These are phyloP conservation scores for Pteropus alecto DNA, from an alignment of 2,113 vertebrate species.

Conservation along the genomic window DNA sequence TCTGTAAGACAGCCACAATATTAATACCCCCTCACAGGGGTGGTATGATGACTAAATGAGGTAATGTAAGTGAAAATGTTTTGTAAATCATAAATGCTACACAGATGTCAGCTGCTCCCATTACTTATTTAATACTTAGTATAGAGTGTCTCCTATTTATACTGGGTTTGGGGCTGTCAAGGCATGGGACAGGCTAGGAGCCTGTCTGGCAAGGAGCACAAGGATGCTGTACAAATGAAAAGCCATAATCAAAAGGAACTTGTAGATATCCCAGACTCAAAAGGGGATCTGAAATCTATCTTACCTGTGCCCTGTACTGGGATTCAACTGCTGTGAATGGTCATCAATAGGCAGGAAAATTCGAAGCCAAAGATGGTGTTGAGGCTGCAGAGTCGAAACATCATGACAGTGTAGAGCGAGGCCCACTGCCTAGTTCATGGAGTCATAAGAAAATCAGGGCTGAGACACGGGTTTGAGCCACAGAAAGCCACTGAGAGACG, in stretches of 20 bases:
- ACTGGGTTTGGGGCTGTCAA: not conserved
- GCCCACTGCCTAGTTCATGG: not conserved
- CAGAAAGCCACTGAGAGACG: not conserved
- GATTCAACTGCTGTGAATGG: not conserved
- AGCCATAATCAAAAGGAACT: not conserved
- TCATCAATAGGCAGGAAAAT: not conserved
- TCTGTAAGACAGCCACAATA: not conserved
- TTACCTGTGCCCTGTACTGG: too few species aligned
- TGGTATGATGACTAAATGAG: not conserved
- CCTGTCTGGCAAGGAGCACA: not conserved
- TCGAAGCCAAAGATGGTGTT: not conserved
- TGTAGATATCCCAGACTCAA: not conserved
- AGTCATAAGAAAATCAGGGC: not conserved
- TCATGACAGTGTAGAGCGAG: not conserved
- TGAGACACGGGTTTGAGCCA: not conserved
- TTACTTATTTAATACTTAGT: not conserved
- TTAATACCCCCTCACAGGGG: not conserved
- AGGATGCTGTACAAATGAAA: not conserved
- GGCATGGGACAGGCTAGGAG: not conserved
- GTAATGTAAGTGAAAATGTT: not conserved
- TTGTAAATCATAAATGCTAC: not conserved
- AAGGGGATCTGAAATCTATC: not conserved
- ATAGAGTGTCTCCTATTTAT: rapidly evolving
- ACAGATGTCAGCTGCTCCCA: not conserved
- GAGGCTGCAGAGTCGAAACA: not conserved